These are phyloP conservation scores for Ahaetulla prasina DNA, from an alignment of 2,113 vertebrate species.

Conservation along the genomic window DNA sequence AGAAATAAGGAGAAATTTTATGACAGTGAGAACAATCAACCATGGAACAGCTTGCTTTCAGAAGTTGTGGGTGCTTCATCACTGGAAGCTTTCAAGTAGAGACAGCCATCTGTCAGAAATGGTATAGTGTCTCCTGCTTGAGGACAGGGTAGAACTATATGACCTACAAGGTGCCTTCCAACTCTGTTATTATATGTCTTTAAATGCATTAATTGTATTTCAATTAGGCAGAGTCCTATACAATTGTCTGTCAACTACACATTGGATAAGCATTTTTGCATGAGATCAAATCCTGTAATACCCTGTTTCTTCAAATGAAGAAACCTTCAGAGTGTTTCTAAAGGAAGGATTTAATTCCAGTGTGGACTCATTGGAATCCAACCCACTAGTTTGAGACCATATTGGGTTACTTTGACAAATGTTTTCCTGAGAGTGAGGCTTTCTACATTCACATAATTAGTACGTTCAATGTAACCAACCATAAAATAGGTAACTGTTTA, in stretches of 20 bases:
- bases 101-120: no score
- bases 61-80: no score
- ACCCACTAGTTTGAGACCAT: not conserved
- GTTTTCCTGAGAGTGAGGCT: not conserved
- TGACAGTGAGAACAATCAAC: no score
- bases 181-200: not conserved
- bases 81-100: no score
- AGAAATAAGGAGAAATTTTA: no score
- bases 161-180: no score
- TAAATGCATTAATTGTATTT: not conserved
- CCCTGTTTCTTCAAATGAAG: not conserved
- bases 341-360: not conserved
- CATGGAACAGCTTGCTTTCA: no score
- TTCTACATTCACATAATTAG: not conserved
- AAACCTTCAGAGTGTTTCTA: not conserved
- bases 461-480: not conserved
- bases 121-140: no score
- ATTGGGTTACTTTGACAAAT: not conserved
- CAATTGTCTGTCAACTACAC: not conserved
- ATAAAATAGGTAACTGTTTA: not conserved
- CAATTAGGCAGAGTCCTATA: not conserved
- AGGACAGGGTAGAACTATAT: no score
- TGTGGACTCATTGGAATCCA: not conserved
- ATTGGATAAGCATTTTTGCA: not conserved
- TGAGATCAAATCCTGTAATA: not conserved